These are phyloP conservation scores for Graphium colonna DNA, from an alignment of 2,888 invertebrate genomes.

Conservation along the genomic window DNA sequence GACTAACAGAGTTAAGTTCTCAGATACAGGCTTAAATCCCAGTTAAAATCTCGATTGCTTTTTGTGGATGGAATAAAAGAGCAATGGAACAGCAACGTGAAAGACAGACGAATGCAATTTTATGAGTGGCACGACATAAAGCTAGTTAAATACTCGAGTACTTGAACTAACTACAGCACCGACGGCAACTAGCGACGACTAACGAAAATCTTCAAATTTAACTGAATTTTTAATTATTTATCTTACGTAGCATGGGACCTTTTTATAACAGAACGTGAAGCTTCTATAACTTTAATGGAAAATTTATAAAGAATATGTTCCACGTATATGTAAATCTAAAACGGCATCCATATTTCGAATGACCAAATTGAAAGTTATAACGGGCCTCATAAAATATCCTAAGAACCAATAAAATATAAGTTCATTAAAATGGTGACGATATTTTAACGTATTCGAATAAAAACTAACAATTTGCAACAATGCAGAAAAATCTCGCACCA, in stretches of 20 bases:
- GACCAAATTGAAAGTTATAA: no score
- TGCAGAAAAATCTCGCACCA: constrained; percentile 2
- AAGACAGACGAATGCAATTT: constrained; percentile 48
- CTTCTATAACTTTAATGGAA: not conserved
- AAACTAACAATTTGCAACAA: no score
- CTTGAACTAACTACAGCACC: constrained; percentile 39
- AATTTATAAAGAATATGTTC: no score
- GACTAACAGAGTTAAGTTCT: constrained; percentile 1
- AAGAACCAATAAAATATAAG: no score
- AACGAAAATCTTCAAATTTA: constrained; percentile 22
- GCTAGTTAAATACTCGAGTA: constrained; percentile 46
- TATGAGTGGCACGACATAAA: constrained; percentile 58
- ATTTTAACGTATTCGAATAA: no score
- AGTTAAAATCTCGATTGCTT: constrained; percentile 22
- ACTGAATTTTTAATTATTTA: constrained; percentile 16
- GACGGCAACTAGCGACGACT: constrained; percentile 28
- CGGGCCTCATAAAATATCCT: no score
- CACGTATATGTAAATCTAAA: no score
- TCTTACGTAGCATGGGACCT: constrained; percentile 3
- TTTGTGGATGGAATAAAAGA: constrained; percentile 34
- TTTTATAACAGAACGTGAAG: not conserved
- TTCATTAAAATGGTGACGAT: no score
- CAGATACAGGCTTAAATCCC: constrained; percentile 11
- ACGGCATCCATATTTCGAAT: no score
- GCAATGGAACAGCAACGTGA: constrained; percentile 32